Base-by-base conservation (phyloP, 2,113 vertebrate species). In the Melanerpes aurifrons region DNA sequence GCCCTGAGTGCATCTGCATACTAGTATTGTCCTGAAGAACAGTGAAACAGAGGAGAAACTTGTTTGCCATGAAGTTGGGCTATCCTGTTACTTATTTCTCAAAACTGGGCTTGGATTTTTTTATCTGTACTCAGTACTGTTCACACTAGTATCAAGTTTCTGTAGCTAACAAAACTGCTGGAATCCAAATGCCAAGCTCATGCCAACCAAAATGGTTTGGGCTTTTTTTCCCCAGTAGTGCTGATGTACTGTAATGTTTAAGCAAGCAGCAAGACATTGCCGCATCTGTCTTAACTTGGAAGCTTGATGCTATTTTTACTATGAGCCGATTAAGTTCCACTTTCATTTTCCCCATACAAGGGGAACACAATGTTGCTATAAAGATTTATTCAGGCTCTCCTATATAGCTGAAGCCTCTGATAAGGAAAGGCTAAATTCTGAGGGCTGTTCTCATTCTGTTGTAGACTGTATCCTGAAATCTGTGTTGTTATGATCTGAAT, bases 1-100 rank as follows among this genome's bases (percentile, higher is more conserved):
- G 3, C 19, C 4, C 5, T 26, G 1, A 56, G 37, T 62, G 28
- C 21, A 3, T 45, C n/a, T 66, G 32, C 4, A 0, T 4, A 0
- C 48, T 45, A 18, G 9, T 21, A 3, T 24, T 58, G n/a, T 37
- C 81, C 35, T n/a, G 47, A 66, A 56, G 68, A 85, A 21, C 2
- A 31, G 15, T 37, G 26, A 43, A 80, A 47, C 4, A 5, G 32
- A 48, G 17, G 0, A 31, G 56, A 59, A 76, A 20, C 40, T 70
- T 50, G 19, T 37, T 71, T 73, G 17, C 21, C n/a, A 40, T 0
- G 0, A 61, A 47, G 22, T 32, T 75, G 48, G 16, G 3, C 40
- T 81, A 5, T 9, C 6, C 1, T n/a, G 19, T 70, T 66, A 12
- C 10, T 74, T 1, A 0, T 83, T n/a, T 40, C 1, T 93, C 24